A percentile compares a stretch with the other conserved stretches of the same genome.
Evolutionary conservation across 2,797 vertebrate species (phyloP).

Genomic region (Harpagifer antarcticus): DNA sequence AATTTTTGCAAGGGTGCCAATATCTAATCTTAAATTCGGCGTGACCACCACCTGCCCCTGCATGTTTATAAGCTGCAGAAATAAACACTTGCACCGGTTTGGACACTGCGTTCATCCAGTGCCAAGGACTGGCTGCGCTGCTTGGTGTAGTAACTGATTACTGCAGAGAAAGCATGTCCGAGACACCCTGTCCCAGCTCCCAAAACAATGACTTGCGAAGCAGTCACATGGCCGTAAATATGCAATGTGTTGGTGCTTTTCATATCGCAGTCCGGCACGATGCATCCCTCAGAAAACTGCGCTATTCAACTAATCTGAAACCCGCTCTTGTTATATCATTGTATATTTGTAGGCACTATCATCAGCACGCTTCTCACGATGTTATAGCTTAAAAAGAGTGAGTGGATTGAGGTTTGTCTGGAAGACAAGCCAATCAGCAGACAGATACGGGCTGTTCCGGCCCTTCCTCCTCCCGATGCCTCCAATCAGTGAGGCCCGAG

Average conservation of each 20-base stretch:
- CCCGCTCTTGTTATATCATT: not conserved
- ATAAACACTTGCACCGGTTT: conserved; percentile 16
- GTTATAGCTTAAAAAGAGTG: not conserved
- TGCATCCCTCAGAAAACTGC: not conserved
- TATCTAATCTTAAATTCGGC: conserved; percentile 19
- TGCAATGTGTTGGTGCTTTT: not conserved
- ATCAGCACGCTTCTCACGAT: conserved; percentile 52
- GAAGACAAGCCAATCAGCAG: conserved; percentile 59
- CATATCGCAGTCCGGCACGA: not conserved
- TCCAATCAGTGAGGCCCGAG: conserved; percentile 62
- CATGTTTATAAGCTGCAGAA: conserved; percentile 18
- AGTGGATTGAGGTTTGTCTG: not conserved
- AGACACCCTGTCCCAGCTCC: not conserved
- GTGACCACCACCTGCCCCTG: conserved; percentile 23
- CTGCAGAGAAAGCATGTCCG: not conserved
- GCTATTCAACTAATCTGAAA: not conserved
- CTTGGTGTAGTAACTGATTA: not conserved
- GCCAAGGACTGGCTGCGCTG: conserved; percentile 8
- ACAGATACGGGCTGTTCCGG: conserved; percentile 10
- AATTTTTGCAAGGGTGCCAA: not conserved
- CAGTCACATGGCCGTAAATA: conserved; percentile 27
- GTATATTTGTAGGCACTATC: not conserved
- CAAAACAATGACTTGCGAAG: not conserved
- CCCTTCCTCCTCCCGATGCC: conserved; percentile 46
- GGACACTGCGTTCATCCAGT: not conserved